Evolutionary conservation across 2,888 invertebrate genomes (phyloP), one percentile per base, ranked within the genome.

Genomic region (Sinelater perroti): DNA sequence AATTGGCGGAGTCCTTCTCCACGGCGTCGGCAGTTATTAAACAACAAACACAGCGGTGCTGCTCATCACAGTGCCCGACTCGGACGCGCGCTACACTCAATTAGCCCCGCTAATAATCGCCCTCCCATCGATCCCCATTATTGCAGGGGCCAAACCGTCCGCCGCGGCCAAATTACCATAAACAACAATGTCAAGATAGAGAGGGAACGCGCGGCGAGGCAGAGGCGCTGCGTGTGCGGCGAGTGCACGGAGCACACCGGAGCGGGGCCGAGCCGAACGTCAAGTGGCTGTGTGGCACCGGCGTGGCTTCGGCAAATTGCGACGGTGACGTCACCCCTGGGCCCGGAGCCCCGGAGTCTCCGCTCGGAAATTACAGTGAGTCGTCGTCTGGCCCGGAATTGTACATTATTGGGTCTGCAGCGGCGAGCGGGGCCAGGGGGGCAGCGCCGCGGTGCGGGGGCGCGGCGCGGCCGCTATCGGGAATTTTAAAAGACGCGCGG

Each of bases 311-410:
- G 44, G 21, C 56, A 50, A 51, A 57, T 46, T 36, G 58, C 61
- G 60, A 57, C 53, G 49, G 31, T 64, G 61, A 64, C 63, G 63
- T 64, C 61, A 61, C 42, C 35, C 51, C 38, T 36, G 45, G 24
- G 46, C 56, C 38, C 47, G 46, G 61, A 53, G 49, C 53, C 56
- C 47, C 54, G 40, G 50, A 44, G 60, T 56, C 57, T 57, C 42
- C 47, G 56, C 40, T 44, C 56, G 60, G 60, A 60, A 60, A 60
- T 60, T 60, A 60, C 60, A 40, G 55, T 60, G 56, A 60, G 60
- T 55, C 54, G 49, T 49, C 50, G 55, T 60, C 56, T 60, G 24
- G 56, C 42, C 60, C 46, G 56, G 60, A 60, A 60, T 52, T 56
- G 56, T 56, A 31, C 46, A 56, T 53, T 61, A 51, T 46, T 42